Conservation (phyloP, 64 coral and sea anemone genomes). For the Actinia equina region DNA sequence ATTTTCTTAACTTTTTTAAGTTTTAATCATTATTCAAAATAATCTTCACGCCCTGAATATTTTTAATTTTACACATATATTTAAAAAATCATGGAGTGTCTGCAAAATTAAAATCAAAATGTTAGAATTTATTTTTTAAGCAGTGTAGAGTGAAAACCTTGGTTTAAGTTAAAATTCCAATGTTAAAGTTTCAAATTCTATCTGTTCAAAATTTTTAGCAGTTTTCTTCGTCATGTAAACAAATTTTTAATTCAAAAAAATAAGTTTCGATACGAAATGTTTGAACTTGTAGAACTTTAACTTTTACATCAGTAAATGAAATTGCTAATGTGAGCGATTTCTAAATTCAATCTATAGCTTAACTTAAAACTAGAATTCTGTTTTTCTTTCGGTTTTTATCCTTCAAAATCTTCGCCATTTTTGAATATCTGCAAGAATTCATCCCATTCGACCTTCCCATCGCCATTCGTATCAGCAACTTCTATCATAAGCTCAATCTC, state of each 20-base stretch:
- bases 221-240: not conserved
- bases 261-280: not conserved
- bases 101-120: too few relatives aligned
- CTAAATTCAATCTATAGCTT: not conserved
- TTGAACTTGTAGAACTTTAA: not conserved
- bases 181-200: too few relatives aligned
- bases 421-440: constrained; percentile 86
- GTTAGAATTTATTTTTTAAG: too few relatives aligned
- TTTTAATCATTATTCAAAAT: too few relatives aligned
- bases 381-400: not conserved
- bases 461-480: constrained; percentile 67
- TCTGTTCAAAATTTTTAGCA: too few relatives aligned
- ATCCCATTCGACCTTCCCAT: constrained; percentile 69
- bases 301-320: not conserved
- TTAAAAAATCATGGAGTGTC: too few relatives aligned
- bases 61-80: too few relatives aligned
- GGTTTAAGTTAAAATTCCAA: too few relatives aligned
- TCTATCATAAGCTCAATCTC: constrained; percentile 89
- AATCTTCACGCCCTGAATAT: too few relatives aligned
- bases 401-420: constrained; percentile 10
- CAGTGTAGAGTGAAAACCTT: too few relatives aligned
- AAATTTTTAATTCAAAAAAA: not conserved
- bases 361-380: not conserved
- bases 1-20: too few relatives aligned
- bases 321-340: not conserved